Conservation (phyloP, 1,140 invertebrate genomes). For the Chelonus insularis region DNA sequence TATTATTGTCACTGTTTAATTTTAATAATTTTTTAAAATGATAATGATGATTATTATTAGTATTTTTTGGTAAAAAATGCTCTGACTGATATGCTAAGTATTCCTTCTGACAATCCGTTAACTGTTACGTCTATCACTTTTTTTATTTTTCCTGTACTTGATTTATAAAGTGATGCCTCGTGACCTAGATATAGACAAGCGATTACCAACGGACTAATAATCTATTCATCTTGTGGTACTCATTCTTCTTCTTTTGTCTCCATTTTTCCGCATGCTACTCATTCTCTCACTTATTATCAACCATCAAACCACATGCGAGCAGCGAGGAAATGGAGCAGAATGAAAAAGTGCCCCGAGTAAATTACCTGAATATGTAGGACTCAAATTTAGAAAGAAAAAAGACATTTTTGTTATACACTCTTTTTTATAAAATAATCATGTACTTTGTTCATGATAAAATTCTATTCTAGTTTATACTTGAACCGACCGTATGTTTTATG, state of each 20-base stretch:
- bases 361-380: background rate
- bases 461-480: no score
- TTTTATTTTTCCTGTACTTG: conserved; percentile 14
- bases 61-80: background rate
- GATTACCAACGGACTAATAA: conserved; percentile 36
- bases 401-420: background rate
- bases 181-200: conserved; percentile 17
- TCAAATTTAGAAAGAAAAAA: conserved; percentile 8
- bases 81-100: conserved; percentile 25
- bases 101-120: conserved; percentile 9
- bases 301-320: background rate
- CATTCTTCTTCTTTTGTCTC: conserved; percentile 27
- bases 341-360: background rate
- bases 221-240: conserved; percentile 34
- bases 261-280: conserved; percentile 18
- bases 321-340: conserved; percentile 7
- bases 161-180: conserved; percentile 27
- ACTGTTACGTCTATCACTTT: conserved; percentile 14
- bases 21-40: no score
- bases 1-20: no score
- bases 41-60: conserved; percentile 7
- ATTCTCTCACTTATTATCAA: conserved; percentile 2
- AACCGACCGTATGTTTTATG: no score
- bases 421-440: no score
- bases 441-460: no score